These are phyloP conservation scores for Tipula lateralis DNA, from an alignment of 2,888 invertebrate species.

Conservation along the genomic window DNA sequence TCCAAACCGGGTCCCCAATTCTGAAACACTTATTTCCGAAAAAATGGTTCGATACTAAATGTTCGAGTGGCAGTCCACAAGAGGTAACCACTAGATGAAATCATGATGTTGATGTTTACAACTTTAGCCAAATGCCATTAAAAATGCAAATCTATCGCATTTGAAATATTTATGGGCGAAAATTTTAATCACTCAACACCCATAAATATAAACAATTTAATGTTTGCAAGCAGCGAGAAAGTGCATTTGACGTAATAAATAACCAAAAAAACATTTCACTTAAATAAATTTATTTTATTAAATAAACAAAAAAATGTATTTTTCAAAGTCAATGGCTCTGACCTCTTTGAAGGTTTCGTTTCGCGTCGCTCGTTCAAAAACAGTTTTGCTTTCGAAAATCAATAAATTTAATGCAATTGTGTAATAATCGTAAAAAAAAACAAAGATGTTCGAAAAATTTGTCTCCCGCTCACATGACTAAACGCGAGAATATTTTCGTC, in stretches of 20 bases:
- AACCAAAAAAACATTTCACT: background rate
- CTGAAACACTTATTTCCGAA: no score
- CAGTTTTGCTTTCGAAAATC: background rate
- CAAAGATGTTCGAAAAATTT: no score
- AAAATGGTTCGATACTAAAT: no score
- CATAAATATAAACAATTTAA: background rate
- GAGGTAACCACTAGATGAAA: no score
- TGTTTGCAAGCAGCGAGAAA: background rate
- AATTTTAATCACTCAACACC: background rate
- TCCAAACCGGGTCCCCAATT: no score
- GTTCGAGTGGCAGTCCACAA: no score
- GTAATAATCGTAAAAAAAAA: background rate
- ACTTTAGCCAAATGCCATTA: no score
- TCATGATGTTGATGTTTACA: no score
- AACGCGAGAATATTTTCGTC: background rate
- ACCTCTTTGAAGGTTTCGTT: background rate
- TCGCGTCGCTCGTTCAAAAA: background rate
- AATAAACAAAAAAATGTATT: background rate
- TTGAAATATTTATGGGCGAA: background rate
- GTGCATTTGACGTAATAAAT: conserved; percentile 24
- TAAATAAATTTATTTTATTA: background rate
- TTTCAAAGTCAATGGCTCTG: background rate
- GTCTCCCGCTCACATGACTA: background rate
- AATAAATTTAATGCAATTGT: conserved; percentile 1
- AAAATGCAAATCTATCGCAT: no score